Base-by-base conservation (phyloP, 2,888 invertebrate species). In the Hydraecia micacea region DNA sequence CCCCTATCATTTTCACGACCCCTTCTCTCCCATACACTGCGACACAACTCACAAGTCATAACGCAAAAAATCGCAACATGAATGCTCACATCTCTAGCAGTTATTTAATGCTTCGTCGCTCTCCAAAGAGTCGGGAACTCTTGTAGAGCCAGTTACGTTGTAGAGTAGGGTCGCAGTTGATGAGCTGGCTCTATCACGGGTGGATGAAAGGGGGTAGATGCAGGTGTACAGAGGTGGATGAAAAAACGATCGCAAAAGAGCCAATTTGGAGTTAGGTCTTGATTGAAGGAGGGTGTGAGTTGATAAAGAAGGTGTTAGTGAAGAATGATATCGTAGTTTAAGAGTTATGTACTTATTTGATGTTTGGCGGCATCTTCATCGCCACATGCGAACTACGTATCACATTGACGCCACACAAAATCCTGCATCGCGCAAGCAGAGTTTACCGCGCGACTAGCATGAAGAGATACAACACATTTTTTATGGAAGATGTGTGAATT, bases 51-150 rank as follows among this genome's bases (percentile, higher is more conserved):
- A 63, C 11, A 55, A 67, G 36, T 32, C 68, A 67, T 55, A 86
- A 63, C 80, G 58, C n/a, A 67, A 81, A 89, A 88, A 79, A 91
- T 91, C 90, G 89, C 85, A 85, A 84, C 88, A 84, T 94, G 94
- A 94, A 94, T 94, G 85, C 87, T 86, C 90, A 91, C 91, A 77
- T 28, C 92, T 92, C 91, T 88, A 88, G 77, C 90, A 91, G 94
- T 95, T 95, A 95, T 96, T 95, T 95, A 95, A 95, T 94, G 95
- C 94, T 92, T 88, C 93, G 92, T 86, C 93, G 95, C 94, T 93
- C 91, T 91, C 91, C 91, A 95, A 95, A 93, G 95, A 94, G 91
- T 88, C 75, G 80, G 80, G 78, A 75, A 83, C 80, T 86, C 90
- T 92, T 92, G 91, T 91, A 90, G 92, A 90, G 93, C 93, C 93